Conservation (phyloP, 2,888 invertebrate species). For the Apoderus coryli region DNA sequence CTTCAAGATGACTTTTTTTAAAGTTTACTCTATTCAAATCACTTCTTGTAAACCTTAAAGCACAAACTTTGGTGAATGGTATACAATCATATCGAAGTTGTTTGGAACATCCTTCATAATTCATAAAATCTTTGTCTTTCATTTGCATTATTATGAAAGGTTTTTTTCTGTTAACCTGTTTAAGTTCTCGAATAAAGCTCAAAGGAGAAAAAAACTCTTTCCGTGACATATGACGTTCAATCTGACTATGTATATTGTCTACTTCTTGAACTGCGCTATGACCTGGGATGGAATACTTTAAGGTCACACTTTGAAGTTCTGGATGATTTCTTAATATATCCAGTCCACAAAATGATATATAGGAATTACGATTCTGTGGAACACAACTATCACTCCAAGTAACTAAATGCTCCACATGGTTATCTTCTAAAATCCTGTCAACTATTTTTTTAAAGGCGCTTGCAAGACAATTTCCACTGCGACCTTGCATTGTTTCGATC, state of each 20-base stretch:
- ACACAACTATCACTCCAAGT: constrained; percentile 13
- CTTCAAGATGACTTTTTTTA: constrained; percentile 7
- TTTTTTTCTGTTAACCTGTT: constrained; percentile 13
- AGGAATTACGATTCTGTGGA: constrained; percentile 6
- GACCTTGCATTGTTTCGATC: constrained; percentile 13
- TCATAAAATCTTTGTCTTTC: constrained; percentile 11
- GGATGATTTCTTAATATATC: constrained; percentile 1
- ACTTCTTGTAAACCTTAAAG: constrained; percentile 10
- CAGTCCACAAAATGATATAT: constrained; percentile 5
- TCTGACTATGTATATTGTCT: constrained; percentile 17
- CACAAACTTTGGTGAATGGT: constrained; percentile 10
- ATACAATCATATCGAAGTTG: constrained; percentile 11
- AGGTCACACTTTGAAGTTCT: constrained; percentile 7
- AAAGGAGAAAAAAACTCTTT: constrained; percentile 15
- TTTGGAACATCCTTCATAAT: constrained; percentile 12
- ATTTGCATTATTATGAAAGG: constrained; percentile 13
- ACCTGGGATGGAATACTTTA: constrained; percentile 17
- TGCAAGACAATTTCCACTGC: constrained; percentile 15
- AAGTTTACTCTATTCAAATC: constrained; percentile 3
- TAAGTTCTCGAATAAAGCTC: constrained; percentile 12
- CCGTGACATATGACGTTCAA: constrained; percentile 15
- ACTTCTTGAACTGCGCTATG: constrained; percentile 20
- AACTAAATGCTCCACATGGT: constrained; percentile 15
- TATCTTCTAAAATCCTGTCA: constrained; percentile 12
- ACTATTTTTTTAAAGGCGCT: constrained; percentile 16